Evolutionary conservation across 2,888 invertebrate genomes (phyloP).

Genomic region (Apotomis capreana): DNA sequence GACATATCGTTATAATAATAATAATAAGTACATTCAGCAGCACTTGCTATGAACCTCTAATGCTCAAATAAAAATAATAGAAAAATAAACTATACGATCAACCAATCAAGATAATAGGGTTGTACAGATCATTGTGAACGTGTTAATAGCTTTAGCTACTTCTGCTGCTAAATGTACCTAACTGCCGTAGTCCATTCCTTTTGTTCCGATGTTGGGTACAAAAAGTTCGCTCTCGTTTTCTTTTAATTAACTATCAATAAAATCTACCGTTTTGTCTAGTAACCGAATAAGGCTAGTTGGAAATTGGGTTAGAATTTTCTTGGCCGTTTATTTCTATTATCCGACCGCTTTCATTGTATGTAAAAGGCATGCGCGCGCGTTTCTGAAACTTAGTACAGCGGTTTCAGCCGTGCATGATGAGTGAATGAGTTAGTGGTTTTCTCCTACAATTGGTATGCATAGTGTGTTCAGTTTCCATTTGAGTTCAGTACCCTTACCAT

Average conservation of each 20-base stretch:
- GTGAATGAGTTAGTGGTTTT: constrained; percentile 30
- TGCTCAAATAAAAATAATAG: no score
- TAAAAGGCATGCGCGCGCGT: constrained; percentile 31
- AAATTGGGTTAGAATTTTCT: constrained; percentile 29
- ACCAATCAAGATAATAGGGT: no score
- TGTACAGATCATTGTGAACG: no score
- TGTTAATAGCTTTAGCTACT: no score
- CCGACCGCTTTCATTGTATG: constrained; percentile 33
- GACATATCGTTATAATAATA: no score
- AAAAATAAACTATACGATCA: no score
- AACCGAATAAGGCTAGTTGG: constrained; percentile 1
- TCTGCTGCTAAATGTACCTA: no score
- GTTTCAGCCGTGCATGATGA: constrained; percentile 31
- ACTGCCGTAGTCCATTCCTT: neutral
- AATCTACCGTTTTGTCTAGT: constrained; percentile 5
- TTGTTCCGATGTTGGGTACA: neutral
- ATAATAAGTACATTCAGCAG: no score
- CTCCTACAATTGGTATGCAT: neutral
- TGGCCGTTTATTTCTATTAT: constrained; percentile 30
- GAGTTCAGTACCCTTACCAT: no score
- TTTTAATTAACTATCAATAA: constrained; percentile 16
- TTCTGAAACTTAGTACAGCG: constrained; percentile 27
- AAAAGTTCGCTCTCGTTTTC: neutral
- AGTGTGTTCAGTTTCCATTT: no score
- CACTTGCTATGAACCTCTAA: no score